phyloP scores from a whole-genome alignment of 2,888 invertebrate genomes.

The Spilarctia lutea region DNA sequence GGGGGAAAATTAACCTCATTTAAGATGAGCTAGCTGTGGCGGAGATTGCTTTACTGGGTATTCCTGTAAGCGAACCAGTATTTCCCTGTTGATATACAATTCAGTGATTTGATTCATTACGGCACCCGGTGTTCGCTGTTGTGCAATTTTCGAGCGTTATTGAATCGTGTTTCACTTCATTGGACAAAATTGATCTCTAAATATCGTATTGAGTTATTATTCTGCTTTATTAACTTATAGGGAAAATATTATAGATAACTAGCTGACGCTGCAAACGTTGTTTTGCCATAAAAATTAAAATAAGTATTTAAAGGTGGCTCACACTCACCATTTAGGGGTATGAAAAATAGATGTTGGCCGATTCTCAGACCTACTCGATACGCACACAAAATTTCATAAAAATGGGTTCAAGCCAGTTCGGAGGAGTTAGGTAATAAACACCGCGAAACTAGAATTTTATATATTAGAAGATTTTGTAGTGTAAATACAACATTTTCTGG shows the following conservation, averaged over 20 bases:
- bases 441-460: no score
- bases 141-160: slow-evolving; percentile 40
- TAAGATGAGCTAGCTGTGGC: slow-evolving; percentile 28
- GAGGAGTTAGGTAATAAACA: no score
- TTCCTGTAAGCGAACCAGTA: slow-evolving; percentile 35
- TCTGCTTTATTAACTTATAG: background rate
- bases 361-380: no score
- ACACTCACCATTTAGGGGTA: no score
- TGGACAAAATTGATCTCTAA: slow-evolving; percentile 32
- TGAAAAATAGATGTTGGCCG: no score
- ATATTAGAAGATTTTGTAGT: no score
- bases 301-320: no score
- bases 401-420: no score
- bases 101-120: slow-evolving; percentile 56
- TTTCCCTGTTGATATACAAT: slow-evolving; percentile 54
- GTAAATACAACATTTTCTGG: background rate
- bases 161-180: slow-evolving; percentile 35
- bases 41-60: slow-evolving; percentile 28
- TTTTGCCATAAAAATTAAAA: no score
- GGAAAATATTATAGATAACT: background rate
- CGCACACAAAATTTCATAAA: no score
- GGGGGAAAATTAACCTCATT: slow-evolving; percentile 18
- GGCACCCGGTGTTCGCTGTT: slow-evolving; percentile 30
- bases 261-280: no score
- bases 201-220: slow-evolving; percentile 14